Percentiles rank a stretch among this genome's conserved stretches.
phyloP scores from a whole-genome alignment of 1,140 invertebrate species.

The Meteorus sp. region DNA sequence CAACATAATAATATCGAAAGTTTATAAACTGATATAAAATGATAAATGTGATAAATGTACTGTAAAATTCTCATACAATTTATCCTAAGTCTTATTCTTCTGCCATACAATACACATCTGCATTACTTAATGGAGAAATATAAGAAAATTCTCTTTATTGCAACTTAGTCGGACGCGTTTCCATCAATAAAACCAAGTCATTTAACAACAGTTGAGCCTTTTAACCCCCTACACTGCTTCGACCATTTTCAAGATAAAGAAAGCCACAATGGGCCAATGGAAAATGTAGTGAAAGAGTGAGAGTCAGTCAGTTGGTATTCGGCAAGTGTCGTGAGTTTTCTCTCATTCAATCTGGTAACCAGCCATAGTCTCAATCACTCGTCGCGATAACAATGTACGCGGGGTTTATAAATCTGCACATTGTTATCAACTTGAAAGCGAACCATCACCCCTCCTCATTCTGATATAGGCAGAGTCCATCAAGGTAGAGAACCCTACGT shows the following conservation, averaged over 20 bases:
- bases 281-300: too few species aligned
- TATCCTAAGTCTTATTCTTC: too few species aligned
- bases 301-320: conserved; percentile 50
- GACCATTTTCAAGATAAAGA: conserved; percentile 50
- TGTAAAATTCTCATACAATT: too few species aligned
- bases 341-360: too few species aligned
- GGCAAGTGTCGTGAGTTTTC: conserved; percentile 48
- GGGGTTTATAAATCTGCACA: conserved; percentile 51
- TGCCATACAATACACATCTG: too few species aligned
- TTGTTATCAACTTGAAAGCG: conserved; percentile 53
- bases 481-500: conserved; percentile 20
- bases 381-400: conserved; percentile 45
- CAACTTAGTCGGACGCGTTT: too few species aligned
- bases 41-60: too few species aligned
- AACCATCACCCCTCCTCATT: conserved; percentile 26
- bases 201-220: conserved; percentile 44
- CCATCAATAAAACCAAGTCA: conserved; percentile 50
- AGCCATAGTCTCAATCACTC: conserved; percentile 43
- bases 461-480: conserved; percentile 20
- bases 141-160: too few species aligned
- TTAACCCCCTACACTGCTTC: too few species aligned
- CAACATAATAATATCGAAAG: too few species aligned
- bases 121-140: too few species aligned
- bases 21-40: too few species aligned
- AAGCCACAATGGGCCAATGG: conserved; percentile 45